Evolutionary conservation across 2,888 invertebrate species (phyloP).

Genomic region (Dryocosmus kuriphilus): DNA sequence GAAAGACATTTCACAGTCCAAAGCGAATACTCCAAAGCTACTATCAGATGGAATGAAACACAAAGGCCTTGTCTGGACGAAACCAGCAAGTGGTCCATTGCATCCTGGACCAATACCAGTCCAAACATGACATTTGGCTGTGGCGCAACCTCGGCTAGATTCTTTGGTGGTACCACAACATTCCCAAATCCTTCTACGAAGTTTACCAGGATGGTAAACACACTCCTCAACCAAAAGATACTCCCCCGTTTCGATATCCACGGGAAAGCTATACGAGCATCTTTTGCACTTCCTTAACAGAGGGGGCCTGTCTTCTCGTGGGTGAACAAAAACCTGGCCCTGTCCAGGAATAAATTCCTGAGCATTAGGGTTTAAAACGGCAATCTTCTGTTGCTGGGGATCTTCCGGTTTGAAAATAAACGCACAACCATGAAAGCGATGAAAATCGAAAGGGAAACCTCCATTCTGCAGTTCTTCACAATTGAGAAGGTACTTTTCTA

Average conservation of each 20-base stretch:
- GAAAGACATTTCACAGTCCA: slow-evolving; percentile 99
- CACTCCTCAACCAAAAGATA: background rate
- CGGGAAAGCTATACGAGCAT: background rate
- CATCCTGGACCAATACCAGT: slow-evolving; percentile 84
- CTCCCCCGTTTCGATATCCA: background rate
- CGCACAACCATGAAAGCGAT: background rate
- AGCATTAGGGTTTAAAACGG: background rate
- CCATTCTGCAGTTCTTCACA: background rate
- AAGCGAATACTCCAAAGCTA: slow-evolving; percentile 83
- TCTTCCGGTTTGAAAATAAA: background rate
- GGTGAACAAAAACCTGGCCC: background rate
- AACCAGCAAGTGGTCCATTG: slow-evolving; percentile 87
- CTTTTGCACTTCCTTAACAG: background rate
- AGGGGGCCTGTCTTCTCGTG: background rate
- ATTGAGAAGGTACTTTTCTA: background rate
- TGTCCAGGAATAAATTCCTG: slow-evolving; percentile 5
- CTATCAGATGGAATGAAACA: slow-evolving; percentile 58
- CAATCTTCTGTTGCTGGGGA: background rate
- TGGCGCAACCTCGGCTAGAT: slow-evolving; percentile 82
- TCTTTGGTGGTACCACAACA: background rate
- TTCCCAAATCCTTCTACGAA: background rate
- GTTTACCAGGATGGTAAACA: background rate
- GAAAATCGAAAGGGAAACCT: background rate
- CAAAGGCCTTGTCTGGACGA: slow-evolving; percentile 80
- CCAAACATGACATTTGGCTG: slow-evolving; percentile 87